Base-by-base conservation (phyloP, 2,113 vertebrate species). In the Pteruthius melanotis region DNA sequence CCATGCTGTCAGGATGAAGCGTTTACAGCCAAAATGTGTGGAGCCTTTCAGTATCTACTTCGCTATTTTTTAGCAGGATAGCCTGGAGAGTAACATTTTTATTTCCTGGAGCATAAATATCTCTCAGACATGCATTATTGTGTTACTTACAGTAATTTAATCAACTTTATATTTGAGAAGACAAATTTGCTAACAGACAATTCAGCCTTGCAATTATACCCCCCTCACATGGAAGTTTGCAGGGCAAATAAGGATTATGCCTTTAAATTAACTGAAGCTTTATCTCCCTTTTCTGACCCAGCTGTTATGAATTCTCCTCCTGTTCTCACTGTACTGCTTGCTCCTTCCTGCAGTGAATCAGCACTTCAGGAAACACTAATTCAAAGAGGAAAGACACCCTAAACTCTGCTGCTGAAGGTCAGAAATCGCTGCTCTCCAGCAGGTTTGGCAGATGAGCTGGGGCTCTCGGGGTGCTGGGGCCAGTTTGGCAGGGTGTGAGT, bases 261-360 rank as follows among this genome's bases (percentile, higher is more conserved):
- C 85, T 95, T 87, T 93, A 92, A 96, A 95, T 93, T 94, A 94
- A 93, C 69, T 69, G 39, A 65, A 56, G 76, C 40, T 92, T 95
- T 95, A 94, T 94, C 83, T 96, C 81, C 76, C 50, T 97, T 79
- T 93, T 95, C 80, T 93, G 81, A 84, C 86, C 91, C 74, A 89
- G 92, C 64, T 81, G 64, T 89, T 94, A 78, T 2, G 76, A 96
- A 92, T 96, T 91, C 83, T 93, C 77, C 94, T 94, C 82, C 86
- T 92, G 83, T 79, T 95, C 95, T 79, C 83, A n/a, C 80, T 89
- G 83, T 83, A 10, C 84, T 27, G 61, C 64, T 70, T 87, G 83
- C 86, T 96, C 88, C 87, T 97, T 95, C 87, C 93, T 92, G 88
- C 87, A 60, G 83, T 94, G 94, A 97, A 93, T 95, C 94, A 95